Evolutionary conservation across 2,888 invertebrate genomes (phyloP), one percentile per base, ranked within the genome.

Genomic region (Limenitis camilla): DNA sequence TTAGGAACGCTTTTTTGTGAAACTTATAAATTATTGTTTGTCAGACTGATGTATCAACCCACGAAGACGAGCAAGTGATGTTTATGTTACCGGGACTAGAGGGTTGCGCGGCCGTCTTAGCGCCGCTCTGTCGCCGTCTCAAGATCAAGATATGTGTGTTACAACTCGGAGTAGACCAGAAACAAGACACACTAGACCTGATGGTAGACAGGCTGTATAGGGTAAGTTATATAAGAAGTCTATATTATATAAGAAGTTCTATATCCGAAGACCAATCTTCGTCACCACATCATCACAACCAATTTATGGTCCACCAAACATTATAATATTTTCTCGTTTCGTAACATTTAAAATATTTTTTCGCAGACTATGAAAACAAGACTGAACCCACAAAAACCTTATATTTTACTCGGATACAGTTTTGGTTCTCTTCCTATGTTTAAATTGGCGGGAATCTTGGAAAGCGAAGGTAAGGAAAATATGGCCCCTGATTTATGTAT

Each of bases 391-490:
- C 87, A 88, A 11, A 89, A 91, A 32, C 89, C 90, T 0, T 97
- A 94, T 81, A 90, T 90, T 53, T 72, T 98, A 1, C 90, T 94
- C 9, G 98, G 94, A 2, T 97, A 98, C 84, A 98, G 98, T 9
- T 97, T 92, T 69, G 98, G 98, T 40, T 88, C 92, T 0, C 76
- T 93, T 27, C 86, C 96, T 19, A 92, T 93, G 0, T 77, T 97
- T 51, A 94, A 96, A 72, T 81, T 97, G 54, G 93, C 92, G 5
- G 81, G 90, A 6, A 88, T 90, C 66, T 81, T 97, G 35, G 95
- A 96, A 75, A 80, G 78, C 6, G 82, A 89, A 65, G 93, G 93
- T 60, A n/a, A 45, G 53, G n/a, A 4, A 6, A 29, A 31, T 31
- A 10, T 7, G 6, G 27, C 4, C 4, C 35, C 19, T 19, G 19